A percentile compares a stretch with the other conserved stretches of the same genome.
Evolutionary conservation across 2,888 invertebrate genomes (phyloP).

Genomic region (Plagodis pulveraria): DNA sequence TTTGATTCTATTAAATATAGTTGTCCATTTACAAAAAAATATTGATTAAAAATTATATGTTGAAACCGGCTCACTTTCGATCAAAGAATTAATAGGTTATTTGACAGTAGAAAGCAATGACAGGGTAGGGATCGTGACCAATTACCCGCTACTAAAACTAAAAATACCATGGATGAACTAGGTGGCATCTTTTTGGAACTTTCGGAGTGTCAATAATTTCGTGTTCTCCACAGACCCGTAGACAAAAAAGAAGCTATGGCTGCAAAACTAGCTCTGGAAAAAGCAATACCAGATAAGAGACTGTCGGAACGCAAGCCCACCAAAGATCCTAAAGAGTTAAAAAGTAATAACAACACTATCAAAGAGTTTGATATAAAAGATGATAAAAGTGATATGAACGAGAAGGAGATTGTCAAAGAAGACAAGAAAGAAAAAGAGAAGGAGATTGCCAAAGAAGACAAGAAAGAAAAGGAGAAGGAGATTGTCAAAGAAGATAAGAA

Average conservation of each 20-base stretch:
- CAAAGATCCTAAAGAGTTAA: slow-evolving; percentile 67
- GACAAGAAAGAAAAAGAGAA: slow-evolving; percentile 36
- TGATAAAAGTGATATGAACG: slow-evolving; percentile 32
- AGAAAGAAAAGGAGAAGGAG: too few relatives aligned
- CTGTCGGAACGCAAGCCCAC: slow-evolving; percentile 68
- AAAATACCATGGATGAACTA: too few relatives aligned
- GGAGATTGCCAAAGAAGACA: slow-evolving; percentile 14
- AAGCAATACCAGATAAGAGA: slow-evolving; percentile 36
- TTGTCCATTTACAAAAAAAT: too few relatives aligned
- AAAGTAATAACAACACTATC: slow-evolving; percentile 49
- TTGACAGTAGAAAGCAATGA: too few relatives aligned
- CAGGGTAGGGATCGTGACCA: too few relatives aligned
- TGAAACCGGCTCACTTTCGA: too few relatives aligned
- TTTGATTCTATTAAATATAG: too few relatives aligned
- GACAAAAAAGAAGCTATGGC: slow-evolving; percentile 60
- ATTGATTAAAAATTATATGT: too few relatives aligned
- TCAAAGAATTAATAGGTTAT: too few relatives aligned
- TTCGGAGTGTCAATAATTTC: too few relatives aligned
- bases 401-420: slow-evolving; percentile 36
- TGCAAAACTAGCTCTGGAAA: slow-evolving; percentile 47
- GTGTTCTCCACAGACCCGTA: slow-evolving; percentile 43
- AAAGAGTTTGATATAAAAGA: slow-evolving; percentile 45
- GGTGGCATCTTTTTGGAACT: too few relatives aligned
- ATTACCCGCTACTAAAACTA: too few relatives aligned
- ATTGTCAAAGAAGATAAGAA: not conserved